Percentiles rank a stretch among this genome's conserved stretches.
These are phyloP conservation scores for Protosalanx chinensis DNA, from an alignment of 2,797 vertebrate species.

Conservation along the genomic window DNA sequence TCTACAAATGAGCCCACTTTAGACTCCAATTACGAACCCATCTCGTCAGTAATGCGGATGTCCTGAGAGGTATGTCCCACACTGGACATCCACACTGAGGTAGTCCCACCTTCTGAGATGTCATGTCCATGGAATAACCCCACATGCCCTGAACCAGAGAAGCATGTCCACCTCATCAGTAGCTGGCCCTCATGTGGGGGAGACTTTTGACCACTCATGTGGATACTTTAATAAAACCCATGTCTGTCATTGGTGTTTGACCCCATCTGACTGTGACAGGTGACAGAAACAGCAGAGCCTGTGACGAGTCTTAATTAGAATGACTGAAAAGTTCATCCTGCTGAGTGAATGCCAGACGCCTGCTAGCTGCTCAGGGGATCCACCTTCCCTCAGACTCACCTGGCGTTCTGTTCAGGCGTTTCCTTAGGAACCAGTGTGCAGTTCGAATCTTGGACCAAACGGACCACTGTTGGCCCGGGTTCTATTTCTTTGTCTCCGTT, in stretches of 20 bases:
- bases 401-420: constrained; percentile 30
- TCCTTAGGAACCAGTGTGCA: constrained; percentile 21
- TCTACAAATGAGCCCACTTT: constrained; percentile 10
- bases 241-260: constrained; percentile 20
- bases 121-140: constrained; percentile 16
- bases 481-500: constrained; percentile 30
- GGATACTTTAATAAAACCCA: constrained; percentile 37
- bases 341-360: constrained; percentile 7
- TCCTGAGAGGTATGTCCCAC: constrained; percentile 18
- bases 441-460: constrained; percentile 26
- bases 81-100: not conserved
- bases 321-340: constrained; percentile 23
- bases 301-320: constrained; percentile 40
- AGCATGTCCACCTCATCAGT: constrained; percentile 22
- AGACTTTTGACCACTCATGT: too few species aligned
- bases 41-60: constrained; percentile 18
- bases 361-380: constrained; percentile 5
- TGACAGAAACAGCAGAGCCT: constrained; percentile 34
- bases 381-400: constrained; percentile 8
- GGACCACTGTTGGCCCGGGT: constrained; percentile 15
- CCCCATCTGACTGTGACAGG: constrained; percentile 20
- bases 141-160: constrained; percentile 27
- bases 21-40: constrained; percentile 12
- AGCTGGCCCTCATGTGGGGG: not conserved
- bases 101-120: constrained; percentile 13